Evolutionary conservation across 2,113 vertebrate genomes (phyloP), one percentile per base, ranked within the genome.

Genomic region (Hyaena hyaena): DNA sequence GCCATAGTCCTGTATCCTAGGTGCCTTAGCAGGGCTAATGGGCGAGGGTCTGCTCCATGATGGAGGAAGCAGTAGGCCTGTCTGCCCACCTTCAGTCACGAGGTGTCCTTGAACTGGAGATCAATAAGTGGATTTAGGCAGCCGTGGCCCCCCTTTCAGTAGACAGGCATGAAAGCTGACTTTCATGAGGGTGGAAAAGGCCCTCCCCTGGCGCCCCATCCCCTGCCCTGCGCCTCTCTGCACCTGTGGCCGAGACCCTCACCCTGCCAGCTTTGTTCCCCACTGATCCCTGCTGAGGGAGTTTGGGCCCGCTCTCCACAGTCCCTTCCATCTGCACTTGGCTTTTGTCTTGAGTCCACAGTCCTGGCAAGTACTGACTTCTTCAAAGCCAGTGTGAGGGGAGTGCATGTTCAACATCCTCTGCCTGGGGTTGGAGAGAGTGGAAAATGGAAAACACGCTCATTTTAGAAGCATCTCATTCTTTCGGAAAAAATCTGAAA

Each of bases 311-410:
- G 86, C 48, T 97, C 89, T 93, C 80, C 95, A 69, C 65, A 97
- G 98, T 58, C 95, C 81, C 96, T 97, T 98, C 97, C 97, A 97
- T 97, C 97, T 98, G 93, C 53, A 81, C 96, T 97, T 97, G 97
- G 97, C 96, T 96, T 95, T 96, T 0, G 11, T 96, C 96, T 98
- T 45, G 90, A 93, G 92, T 98, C 97, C 97, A 96, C 71, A 97
- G 79, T 97, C 92, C 92, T 98, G 98, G 97, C 98, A 97, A 97
- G 77, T 39, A 21, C 87, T 61, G 90, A 90, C 92, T 92, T 96
- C 92, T 98, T 98, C 84, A 33, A 97, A 96, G 96, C 96, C 98
- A 98, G 97, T 39, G 94, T 87, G 87, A 92, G 90, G 90, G 96
- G 85, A 96, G 74, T 84, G 83, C 74, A 92, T 16, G 0, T 96